Evolutionary conservation across 2,888 invertebrate species (phyloP).

Genomic region (Tetragnatha montana): DNA sequence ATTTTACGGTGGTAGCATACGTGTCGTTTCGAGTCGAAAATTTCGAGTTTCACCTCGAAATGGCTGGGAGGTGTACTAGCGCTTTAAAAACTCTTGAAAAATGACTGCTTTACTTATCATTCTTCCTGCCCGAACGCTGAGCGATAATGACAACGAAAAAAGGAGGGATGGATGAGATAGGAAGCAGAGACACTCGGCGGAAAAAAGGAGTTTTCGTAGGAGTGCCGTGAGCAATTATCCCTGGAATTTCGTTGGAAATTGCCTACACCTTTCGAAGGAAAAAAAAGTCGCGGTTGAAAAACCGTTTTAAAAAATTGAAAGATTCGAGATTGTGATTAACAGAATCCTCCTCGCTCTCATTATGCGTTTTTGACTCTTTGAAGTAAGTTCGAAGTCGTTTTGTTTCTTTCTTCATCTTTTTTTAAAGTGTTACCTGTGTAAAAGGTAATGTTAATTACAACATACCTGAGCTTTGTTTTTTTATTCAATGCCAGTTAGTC

Average conservation of each 20-base stretch:
- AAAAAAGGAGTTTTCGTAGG: constrained; percentile 7
- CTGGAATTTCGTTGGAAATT: constrained; percentile 35
- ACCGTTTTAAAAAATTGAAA: neutral
- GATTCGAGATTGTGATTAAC: constrained; percentile 19
- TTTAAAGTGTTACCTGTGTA: neutral
- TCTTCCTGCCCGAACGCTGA: neutral
- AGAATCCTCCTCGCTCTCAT: constrained; percentile 31
- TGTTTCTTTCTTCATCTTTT: neutral
- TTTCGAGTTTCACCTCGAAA: constrained; percentile 25
- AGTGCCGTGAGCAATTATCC: constrained; percentile 44
- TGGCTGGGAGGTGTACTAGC: constrained; percentile 15
- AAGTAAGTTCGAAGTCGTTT: neutral
- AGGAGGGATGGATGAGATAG: neutral
- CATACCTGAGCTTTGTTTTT: neutral
- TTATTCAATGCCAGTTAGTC: neutral
- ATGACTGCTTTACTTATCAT: constrained; percentile 39
- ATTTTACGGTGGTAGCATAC: neutral
- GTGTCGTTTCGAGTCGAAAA: constrained; percentile 27
- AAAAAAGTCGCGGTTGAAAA: constrained; percentile 15
- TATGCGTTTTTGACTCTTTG: constrained; percentile 33
- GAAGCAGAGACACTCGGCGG: neutral
- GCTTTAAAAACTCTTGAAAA: constrained; percentile 33
- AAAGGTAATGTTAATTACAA: constrained; percentile 22
- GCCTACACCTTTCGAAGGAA: neutral
- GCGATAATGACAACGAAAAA: neutral